Percentiles rank a stretch among this genome's conserved stretches.
These are phyloP conservation scores for Macrochelys suwanniensis DNA, from an alignment of 2,797 vertebrate genomes.

Conservation along the genomic window DNA sequence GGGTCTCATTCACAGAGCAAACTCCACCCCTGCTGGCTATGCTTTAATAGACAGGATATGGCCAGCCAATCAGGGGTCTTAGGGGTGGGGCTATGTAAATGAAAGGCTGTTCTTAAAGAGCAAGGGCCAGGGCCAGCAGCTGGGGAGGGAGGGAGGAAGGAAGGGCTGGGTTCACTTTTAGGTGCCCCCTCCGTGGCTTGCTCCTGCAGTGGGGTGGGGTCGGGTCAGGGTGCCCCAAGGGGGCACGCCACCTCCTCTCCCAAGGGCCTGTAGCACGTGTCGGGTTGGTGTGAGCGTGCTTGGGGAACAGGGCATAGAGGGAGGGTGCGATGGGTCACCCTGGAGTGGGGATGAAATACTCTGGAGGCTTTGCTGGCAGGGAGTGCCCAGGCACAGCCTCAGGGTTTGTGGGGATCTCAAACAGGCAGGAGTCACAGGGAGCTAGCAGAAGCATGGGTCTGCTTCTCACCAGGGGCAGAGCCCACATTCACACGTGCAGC, in stretches of 20 bases:
- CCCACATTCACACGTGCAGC: background rate
- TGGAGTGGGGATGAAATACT: background rate
- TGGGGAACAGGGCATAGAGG: background rate
- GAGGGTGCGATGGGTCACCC: too few relatives aligned
- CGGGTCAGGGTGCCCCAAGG: background rate
- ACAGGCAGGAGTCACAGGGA: fast-evolving
- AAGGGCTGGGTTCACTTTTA: too few relatives aligned
- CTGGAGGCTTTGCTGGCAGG: too few relatives aligned
- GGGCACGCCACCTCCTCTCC: background rate
- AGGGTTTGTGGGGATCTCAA: background rate
- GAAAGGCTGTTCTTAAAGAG: slow-evolving; percentile 12
- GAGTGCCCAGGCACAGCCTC: background rate
- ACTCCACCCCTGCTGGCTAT: background rate
- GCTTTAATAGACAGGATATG: slow-evolving; percentile 5
- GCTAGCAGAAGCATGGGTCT: background rate
- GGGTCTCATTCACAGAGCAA: slow-evolving; percentile 12
- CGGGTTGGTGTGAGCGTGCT: background rate
- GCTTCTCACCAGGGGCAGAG: too few relatives aligned
- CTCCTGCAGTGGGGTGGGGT: background rate
- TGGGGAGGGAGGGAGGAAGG: too few relatives aligned
- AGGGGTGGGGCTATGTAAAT: background rate
- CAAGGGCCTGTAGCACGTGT: background rate
- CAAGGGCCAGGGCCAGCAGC: background rate
- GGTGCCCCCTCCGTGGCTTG: too few relatives aligned
- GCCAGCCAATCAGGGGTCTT: slow-evolving; percentile 11